These are phyloP conservation scores for Diplodus puntazzo DNA, from an alignment of 2,797 vertebrate genomes.

Conservation along the genomic window DNA sequence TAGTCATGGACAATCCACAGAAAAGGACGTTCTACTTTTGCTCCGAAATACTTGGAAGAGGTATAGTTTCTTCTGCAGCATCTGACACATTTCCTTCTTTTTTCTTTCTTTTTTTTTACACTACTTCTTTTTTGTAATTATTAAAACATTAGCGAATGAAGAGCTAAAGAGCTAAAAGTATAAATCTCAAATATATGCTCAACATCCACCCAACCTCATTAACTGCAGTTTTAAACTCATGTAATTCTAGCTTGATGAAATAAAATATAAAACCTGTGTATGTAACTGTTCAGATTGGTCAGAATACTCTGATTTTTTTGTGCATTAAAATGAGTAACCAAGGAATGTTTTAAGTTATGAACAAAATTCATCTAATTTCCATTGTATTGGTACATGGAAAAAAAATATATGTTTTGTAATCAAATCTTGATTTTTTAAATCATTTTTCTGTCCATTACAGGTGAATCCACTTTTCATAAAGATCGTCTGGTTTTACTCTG, in stretches of 20 bases:
- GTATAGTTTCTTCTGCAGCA: slow-evolving; percentile 17
- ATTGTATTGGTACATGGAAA: neutral
- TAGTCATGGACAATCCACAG: slow-evolving; percentile 40
- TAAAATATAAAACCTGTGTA: neutral
- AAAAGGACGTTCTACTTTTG: neutral
- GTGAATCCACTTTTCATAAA: slow-evolving; percentile 9
- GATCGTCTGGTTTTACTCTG: slow-evolving; percentile 33
- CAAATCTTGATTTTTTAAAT: no score
- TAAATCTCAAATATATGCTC: neutral
- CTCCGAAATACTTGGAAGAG: slow-evolving; percentile 5
- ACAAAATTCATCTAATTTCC: neutral
- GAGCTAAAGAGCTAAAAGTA: neutral
- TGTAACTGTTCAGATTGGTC: neutral
- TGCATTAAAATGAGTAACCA: neutral
- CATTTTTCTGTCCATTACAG: slow-evolving; percentile 13
- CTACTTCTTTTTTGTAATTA: neutral
- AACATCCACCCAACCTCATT: neutral
- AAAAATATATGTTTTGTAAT: neutral
- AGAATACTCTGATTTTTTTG: neutral
- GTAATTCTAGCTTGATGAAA: neutral
- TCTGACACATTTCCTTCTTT: neutral
- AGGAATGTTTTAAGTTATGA: neutral
- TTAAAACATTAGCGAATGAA: neutral
- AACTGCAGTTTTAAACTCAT: neutral
- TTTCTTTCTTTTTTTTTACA: neutral